These are phyloP conservation scores for Hydractinia echinata DNA, from an alignment of 30 jellyfish, hydroid and myxozoan genomes.

Conservation along the genomic window DNA sequence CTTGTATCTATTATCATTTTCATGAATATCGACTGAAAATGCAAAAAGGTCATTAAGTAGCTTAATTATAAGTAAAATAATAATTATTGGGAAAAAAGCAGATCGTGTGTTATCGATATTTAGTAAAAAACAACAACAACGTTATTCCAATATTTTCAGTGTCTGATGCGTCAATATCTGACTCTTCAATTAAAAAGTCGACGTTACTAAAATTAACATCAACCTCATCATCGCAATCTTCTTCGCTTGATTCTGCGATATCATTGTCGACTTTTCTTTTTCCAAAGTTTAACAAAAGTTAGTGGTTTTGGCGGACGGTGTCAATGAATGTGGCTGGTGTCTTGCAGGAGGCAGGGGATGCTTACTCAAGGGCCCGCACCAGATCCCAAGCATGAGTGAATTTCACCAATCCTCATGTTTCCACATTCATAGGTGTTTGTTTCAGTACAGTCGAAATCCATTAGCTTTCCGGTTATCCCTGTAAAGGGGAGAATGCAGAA, in stretches of 20 bases:
- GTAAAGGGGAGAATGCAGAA: no score
- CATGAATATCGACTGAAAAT: not conserved
- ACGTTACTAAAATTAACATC: not conserved
- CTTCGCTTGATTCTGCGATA: not conserved
- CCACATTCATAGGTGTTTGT: no score
- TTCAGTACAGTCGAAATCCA: no score
- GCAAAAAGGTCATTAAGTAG: not conserved
- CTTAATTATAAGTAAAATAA: not conserved
- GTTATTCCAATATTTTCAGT: not conserved
- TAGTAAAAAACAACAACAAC: not conserved
- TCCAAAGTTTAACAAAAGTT: no score
- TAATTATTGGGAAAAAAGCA: not conserved
- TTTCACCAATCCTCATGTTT: no score
- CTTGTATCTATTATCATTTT: not conserved
- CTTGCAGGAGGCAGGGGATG: no score
- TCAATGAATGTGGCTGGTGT: no score
- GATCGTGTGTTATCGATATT: not conserved
- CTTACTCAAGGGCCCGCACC: no score
- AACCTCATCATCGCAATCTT: not conserved
- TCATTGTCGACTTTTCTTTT: no score
- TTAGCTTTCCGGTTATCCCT: no score
- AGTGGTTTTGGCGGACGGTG: no score
- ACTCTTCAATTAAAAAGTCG: constrained; percentile 4
- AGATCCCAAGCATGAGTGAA: no score
- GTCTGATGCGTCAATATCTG: not conserved